phyloP scores from a whole-genome alignment of 2,797 vertebrate genomes.

The Antennarius maculatus region DNA sequence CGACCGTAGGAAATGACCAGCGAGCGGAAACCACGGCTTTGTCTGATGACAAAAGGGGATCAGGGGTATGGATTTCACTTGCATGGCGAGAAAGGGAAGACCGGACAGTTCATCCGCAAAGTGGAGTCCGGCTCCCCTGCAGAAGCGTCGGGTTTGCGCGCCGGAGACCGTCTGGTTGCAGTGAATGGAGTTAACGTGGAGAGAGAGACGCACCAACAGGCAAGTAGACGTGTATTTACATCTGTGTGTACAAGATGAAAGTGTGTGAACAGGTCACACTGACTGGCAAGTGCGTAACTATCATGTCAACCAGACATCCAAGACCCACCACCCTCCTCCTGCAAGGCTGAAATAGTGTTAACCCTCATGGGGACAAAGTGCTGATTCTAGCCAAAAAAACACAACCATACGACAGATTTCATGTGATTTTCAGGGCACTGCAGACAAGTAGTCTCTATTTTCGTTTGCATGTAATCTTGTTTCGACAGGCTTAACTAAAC shows the following conservation, averaged over 20 bases:
- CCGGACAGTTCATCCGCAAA: conserved; percentile 94
- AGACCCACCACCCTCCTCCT: neutral
- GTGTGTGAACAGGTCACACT: conserved; percentile 27
- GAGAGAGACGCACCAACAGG: conserved; percentile 95
- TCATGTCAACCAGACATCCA: neutral
- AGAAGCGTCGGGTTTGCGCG: conserved; percentile 88
- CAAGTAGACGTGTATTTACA: conserved; percentile 52
- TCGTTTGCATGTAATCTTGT: conserved; percentile 20
- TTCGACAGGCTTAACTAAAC: conserved; percentile 36
- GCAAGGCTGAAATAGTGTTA: neutral
- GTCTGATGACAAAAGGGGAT: conserved; percentile 86
- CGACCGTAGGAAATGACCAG: conserved; percentile 79
- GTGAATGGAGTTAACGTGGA: conserved; percentile 95
- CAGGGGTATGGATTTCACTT: conserved; percentile 95
- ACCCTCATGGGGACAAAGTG: neutral
- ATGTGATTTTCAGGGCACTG: conserved; percentile 2
- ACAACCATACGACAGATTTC: neutral
- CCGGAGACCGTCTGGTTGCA: conserved; percentile 91
- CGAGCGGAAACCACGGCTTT: conserved; percentile 90
- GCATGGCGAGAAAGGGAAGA: conserved; percentile 97
- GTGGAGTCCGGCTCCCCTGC: conserved; percentile 92
- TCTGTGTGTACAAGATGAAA: neutral
- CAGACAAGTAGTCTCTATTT: conserved; percentile 13
- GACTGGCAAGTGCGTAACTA: neutral
- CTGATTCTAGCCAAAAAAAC: neutral